Base-by-base conservation (phyloP, 2,113 vertebrate genomes). In the Archocentrus centrarchus region DNA sequence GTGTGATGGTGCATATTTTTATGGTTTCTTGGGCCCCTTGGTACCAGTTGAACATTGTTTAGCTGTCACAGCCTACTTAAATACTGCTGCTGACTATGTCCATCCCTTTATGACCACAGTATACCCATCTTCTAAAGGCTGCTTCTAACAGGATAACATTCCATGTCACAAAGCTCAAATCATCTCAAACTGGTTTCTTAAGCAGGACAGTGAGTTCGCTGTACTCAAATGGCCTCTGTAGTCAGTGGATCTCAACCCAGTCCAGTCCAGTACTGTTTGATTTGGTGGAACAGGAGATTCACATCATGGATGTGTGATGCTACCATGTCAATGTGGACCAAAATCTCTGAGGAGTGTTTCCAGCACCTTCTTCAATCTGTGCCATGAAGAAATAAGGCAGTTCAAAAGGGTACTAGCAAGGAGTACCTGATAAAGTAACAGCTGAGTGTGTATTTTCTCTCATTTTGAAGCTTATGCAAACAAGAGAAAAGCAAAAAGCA, bases 121-220 rank as follows among this genome's bases (percentile, higher is more conserved):
- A 11, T 68, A 7, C 64, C 64, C 64, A 68, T 50, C 15, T 68
- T 68, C 22, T 50, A 30, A 68, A 47, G 64, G 22, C 14, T 68
- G 22, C 41, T 68, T 68, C 64, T 22, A 68, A 17, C 27, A 50
- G 41, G 64, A 50, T 47, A 68, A 50, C 27, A 24, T 68, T 15
- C 22, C 64, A 68, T 70, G 44, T 70, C 10, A 70, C 24, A 50
- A 50, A 70, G 47, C 18, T 50, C 41, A 50, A 30, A 70, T 70
- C 9, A 68, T 47, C 64, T 68, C 14, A 68, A 68, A 50, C 41
- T 68, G 64, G 64, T 68, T 68, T 30, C 41, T 70, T 70, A 24
- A 70, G 30, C 0, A 6, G 15, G 41, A 47, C 22, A 50, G 11
- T 20, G 44, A 30, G 64, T 68, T 68, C 9, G 2, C 41, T 68